Percentiles rank a stretch among this genome's conserved stretches.
Evolutionary conservation across 2,797 vertebrate species (phyloP).

Genomic region (Diceros bicornis): DNA sequence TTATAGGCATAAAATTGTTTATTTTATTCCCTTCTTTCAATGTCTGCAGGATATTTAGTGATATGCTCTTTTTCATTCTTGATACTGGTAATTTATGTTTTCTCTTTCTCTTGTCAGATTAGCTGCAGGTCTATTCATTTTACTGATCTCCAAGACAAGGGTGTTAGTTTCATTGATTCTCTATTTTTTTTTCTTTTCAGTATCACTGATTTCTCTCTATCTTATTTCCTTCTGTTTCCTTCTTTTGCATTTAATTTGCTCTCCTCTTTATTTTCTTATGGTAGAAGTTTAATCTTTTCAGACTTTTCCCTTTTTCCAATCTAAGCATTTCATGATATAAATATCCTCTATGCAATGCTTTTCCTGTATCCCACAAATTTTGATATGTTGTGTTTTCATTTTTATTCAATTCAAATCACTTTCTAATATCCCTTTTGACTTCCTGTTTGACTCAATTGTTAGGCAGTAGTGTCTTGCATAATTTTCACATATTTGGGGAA

Average conservation of each 20-base stretch:
- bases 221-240: conserved; percentile 14
- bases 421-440: neutral
- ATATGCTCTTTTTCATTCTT: too few species aligned
- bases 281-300: neutral
- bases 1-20: neutral
- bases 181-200: neutral
- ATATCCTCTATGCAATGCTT: neutral
- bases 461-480: neutral
- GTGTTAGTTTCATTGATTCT: neutral
- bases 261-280: conserved; percentile 4
- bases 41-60: neutral
- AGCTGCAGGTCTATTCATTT: neutral
- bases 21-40: conserved; percentile 15
- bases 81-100: neutral
- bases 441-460: neutral
- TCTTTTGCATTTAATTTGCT: neutral
- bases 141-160: neutral
- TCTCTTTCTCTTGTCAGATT: neutral
- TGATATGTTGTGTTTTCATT: neutral
- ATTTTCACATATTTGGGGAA: conserved; percentile 15
- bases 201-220: conserved; percentile 17
- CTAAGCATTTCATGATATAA: neutral
- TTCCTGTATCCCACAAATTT: neutral
- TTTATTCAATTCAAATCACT: conserved; percentile 47
- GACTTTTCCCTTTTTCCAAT: conserved; percentile 10